Base-by-base conservation (phyloP, 2,113 vertebrate genomes). In the Psilopogon haemacephalus region DNA sequence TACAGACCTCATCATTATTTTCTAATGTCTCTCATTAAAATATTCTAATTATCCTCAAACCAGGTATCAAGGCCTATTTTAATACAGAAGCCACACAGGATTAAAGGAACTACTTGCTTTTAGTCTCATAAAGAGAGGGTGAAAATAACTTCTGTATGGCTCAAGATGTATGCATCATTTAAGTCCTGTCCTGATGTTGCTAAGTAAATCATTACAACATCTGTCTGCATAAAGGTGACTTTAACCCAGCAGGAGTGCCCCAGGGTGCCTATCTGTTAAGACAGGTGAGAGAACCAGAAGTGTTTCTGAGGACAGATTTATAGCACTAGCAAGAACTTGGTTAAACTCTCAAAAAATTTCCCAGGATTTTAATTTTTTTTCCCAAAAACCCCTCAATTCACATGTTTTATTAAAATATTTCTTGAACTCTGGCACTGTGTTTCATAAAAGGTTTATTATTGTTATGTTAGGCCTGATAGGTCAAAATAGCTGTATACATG, bases 51-150 rank as follows among this genome's bases (percentile, higher is more conserved):
- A 16, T 14, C 42, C 42, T 42, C 42, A 42, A 16, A 42, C 42
- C 42, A 42, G 42, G 42, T 42, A 16, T 42, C 68, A 85, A 63
- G 60, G 86, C 32, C 92, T 88, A 92, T 83, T 96, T 94, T 92
- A 87, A 89, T 90, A 80, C 32, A 82, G 89, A 93, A 92, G 30
- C 71, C 71, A 74, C 55, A 70, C 13, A 42, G 52, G 42, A 93
- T 89, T 89, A 96, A 92, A 90, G 30, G 40, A 94, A 92, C 46
- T 84, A 33, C 33, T 84, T 76, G 33, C 42, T 91, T 94, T 92
- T 89, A 32, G 70, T 75, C 81, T 73, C 8, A 19, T 44, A 87
- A 13, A 42, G 81, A 83, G 68, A 70, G 15, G 8, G 63, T 84
- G 89, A 95, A 94, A 95, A 90, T 79, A 75, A 89, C 38, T 92